Base-by-base conservation (phyloP, 2,113 vertebrate genomes). In the Campylomormyrus tamandua region DNA sequence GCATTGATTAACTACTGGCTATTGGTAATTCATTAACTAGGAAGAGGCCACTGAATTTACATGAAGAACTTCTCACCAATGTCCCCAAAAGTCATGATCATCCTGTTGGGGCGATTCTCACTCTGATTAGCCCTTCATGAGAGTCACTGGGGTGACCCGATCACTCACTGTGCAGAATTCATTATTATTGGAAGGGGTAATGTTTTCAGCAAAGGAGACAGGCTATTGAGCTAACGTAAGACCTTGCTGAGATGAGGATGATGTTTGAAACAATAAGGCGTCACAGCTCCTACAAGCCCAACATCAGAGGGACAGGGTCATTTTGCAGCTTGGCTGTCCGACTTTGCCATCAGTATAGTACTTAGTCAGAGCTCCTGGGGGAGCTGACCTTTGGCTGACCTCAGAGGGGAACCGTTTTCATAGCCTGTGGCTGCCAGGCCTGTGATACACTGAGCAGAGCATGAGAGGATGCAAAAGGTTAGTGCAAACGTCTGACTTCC, bases 311-410 rank as follows among this genome's bases (percentile, higher is more conserved):
- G 46, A 35, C 9, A 50, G 88, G 46, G 31, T 52, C 27, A 8
- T 19, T 11, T 31, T 52, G 17, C 27, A 70, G 66, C 62, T 42
- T 66, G 48, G 48, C n/a, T 46, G 17, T 89, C 70, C 15, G 19
- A 46, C 46, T 80, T 80, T 19, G 31, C 24, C 10, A 27, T 13
- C n/a, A 42, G 17, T 45, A 46, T 46, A 5, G 88, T 89, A 89
- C 35, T 77, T 42, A 66, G 66, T 77, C 66, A 31, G n/a, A 17
- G 48, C 35, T 89, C 88, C 45, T 39, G 66, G 46, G 88, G 66
- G n/a, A 66, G 74, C 70, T 77, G 48, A 89, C 45, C 88, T 77
- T 46, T 80, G n/a, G 45, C 31, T 80, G 88, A 89, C 88, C 88
- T 77, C 66, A 24, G 66, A 50, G 27, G 9, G 48, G 24, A 48